Percentiles rank a stretch among this genome's conserved stretches.
phyloP scores from a whole-genome alignment of 2,888 invertebrate genomes.

The Keiferia lycopersicella region DNA sequence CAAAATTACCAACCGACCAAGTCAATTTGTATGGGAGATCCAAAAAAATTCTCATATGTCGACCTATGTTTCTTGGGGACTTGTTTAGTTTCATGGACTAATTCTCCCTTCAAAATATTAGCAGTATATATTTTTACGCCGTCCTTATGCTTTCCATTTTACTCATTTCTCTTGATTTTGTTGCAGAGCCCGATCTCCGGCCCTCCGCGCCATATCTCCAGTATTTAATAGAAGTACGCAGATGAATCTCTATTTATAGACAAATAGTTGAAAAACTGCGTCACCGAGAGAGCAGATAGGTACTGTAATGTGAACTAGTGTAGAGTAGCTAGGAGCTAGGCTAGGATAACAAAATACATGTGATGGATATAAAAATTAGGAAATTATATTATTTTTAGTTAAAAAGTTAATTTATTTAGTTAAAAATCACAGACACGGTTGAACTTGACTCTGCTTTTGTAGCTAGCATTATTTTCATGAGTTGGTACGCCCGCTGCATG shows the following conservation, averaged over 20 bases:
- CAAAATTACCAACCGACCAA: too few relatives aligned
- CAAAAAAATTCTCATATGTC: too few relatives aligned
- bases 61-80: too few relatives aligned
- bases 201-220: constrained; percentile 10
- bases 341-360: constrained; percentile 19
- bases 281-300: neutral
- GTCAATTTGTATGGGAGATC: too few relatives aligned
- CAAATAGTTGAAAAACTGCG: neutral
- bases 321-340: constrained; percentile 18
- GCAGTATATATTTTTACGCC: too few relatives aligned
- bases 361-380: constrained; percentile 12
- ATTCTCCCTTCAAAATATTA: too few relatives aligned
- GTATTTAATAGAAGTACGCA: constrained; percentile 1
- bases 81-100: too few relatives aligned
- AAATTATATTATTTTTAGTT: constrained; percentile 8
- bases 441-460: too few relatives aligned
- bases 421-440: neutral
- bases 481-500: too few relatives aligned
- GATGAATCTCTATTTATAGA: constrained; percentile 4
- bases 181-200: constrained; percentile 15
- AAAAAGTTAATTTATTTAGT: neutral
- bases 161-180: neutral
- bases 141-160: neutral
- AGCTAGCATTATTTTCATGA: too few relatives aligned
- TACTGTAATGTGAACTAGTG: constrained; percentile 12